Evolutionary conservation across 2,888 invertebrate species (phyloP), one percentile per base, ranked within the genome.

Genomic region (Catotricha subobsoleta): DNA sequence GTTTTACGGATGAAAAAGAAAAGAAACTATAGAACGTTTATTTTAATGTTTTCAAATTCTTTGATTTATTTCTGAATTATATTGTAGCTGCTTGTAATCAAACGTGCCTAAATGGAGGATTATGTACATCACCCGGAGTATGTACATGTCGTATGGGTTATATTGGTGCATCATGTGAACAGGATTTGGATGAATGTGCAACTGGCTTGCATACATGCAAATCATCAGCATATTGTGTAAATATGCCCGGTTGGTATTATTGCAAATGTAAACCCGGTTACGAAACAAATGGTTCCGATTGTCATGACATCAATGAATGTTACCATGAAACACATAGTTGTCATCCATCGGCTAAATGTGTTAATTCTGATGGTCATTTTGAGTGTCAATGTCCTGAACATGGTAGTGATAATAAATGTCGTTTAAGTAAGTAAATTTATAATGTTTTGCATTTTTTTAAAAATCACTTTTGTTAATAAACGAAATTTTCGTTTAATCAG

Each of bases 241-340:
- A 88, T 65, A 80, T 80, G 70, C 84, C 84, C 33, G 88, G 88
- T 50, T 86, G 84, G 34, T 86, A 83, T 66, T 80, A 83, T 62
- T 90, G 90, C 64, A 76, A 80, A 51, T 88, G 88, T 62, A 74
- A 76, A 49, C 70, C 73, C 43, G 88, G 88, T 4, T 88, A 79
- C 64, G 69, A 72, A 16, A 71, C 72, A 44, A 68, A 68, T 31
- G 59, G 67, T 35, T 18, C 19, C 12, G 68, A 68, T 54, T 68
- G 67, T 56, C 67, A 65, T 44, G 64, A 88, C 66, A 72, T 86
- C 43, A 76, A 88, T 61, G 88, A 88, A 63, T 88, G 90, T 57
- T 65, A 68, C 52, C 76, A 76, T 53, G 74, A 74, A 47, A 67
- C 68, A 49, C 80, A 84, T 64, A 81, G 81, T 45, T 90, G 90